These are phyloP conservation scores for Bursaphelenchus okinawaensis DNA, from an alignment of 2,888 invertebrate species.

Conservation along the genomic window DNA sequence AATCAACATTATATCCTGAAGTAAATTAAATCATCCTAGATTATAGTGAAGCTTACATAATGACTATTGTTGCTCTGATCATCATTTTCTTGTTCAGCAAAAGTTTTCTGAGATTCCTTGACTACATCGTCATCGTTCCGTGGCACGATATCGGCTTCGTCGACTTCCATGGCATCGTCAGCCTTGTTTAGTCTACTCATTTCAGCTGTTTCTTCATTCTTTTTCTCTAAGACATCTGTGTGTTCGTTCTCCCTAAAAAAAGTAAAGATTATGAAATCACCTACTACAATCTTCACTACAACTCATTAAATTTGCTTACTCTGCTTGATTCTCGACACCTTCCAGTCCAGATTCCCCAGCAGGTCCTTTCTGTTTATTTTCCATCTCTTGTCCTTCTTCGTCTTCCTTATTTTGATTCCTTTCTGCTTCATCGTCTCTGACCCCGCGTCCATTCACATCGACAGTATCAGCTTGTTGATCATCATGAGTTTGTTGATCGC, in stretches of 20 bases:
- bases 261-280: not conserved
- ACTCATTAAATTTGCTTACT: slow-evolving; percentile 1
- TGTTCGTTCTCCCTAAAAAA: not conserved
- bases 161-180: slow-evolving; percentile 45
- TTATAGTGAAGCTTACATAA: not conserved
- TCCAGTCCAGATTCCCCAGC: not conserved
- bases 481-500: not conserved
- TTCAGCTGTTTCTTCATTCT: not conserved
- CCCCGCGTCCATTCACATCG: not conserved
- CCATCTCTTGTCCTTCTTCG: slow-evolving; percentile 24
- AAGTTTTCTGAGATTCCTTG: slow-evolving; percentile 7
- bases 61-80: not conserved
- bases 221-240: not conserved
- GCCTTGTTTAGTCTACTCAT: slow-evolving; percentile 5
- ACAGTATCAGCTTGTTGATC: not conserved
- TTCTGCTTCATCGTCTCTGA: slow-evolving; percentile 19
- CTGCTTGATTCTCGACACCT: not conserved
- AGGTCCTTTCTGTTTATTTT: slow-evolving; percentile 43
- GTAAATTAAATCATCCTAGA: too few relatives aligned
- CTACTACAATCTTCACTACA: not conserved
- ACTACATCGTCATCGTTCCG: slow-evolving; percentile 34
- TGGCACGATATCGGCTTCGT: slow-evolving; percentile 60
- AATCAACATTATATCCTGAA: not conserved
- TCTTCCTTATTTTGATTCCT: slow-evolving; percentile 31
- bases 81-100: slow-evolving; percentile 11